Evolutionary conservation across 2,888 invertebrate species (phyloP).

Genomic region (Netelia melanura): DNA sequence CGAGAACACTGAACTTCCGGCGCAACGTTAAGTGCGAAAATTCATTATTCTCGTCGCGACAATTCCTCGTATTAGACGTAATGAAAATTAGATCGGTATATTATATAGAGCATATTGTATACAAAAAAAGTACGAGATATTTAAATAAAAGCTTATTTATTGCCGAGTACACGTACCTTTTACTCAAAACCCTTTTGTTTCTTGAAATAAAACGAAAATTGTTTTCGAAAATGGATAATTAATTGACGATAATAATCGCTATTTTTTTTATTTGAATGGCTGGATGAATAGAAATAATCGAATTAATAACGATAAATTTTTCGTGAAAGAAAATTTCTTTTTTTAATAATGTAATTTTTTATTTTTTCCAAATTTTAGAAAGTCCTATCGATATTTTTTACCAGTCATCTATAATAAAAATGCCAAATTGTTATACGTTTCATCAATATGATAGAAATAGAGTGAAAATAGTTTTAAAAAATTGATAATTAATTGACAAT

Average conservation of each 20-base stretch:
- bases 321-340: too few species aligned
- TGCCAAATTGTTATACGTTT: too few species aligned
- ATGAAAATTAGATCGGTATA: constrained; percentile 73
- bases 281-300: too few species aligned
- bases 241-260: too few species aligned
- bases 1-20: constrained; percentile 62
- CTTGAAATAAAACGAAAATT: too few species aligned
- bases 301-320: too few species aligned
- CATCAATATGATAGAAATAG: too few species aligned
- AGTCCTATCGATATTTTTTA: not conserved
- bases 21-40: constrained; percentile 15
- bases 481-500: too few species aligned
- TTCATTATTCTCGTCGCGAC: constrained; percentile 71
- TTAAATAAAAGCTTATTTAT: constrained; percentile 82
- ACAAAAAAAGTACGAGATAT: constrained; percentile 78
- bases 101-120: constrained; percentile 77
- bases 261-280: too few species aligned
- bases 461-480: too few species aligned
- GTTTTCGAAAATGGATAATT: too few species aligned
- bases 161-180: constrained; percentile 68
- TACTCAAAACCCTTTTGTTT: not conserved
- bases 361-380: not conserved
- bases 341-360: not conserved
- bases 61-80: constrained; percentile 67
- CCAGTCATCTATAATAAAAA: not conserved